A percentile compares a stretch with the other conserved stretches of the same genome.
Evolutionary conservation across 1,140 invertebrate species (phyloP).

Genomic region (Trichomalopsis sarcophagae): DNA sequence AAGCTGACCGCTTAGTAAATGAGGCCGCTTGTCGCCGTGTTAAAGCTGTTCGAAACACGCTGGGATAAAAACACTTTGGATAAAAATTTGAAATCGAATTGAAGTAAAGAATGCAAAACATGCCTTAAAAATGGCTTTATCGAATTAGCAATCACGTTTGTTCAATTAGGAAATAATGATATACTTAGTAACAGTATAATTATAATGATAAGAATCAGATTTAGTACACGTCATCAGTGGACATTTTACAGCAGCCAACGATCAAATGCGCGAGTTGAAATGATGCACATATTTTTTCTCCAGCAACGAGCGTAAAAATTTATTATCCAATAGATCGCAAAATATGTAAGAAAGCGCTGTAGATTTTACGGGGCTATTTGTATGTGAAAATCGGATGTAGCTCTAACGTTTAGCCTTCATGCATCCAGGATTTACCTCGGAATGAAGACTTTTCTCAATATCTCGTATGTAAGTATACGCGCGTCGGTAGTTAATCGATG

Average conservation of each 20-base stretch:
- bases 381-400: neutral
- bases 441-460: neutral
- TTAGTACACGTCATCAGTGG: neutral
- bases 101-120: no score
- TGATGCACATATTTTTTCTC: neutral
- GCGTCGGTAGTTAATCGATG: neutral
- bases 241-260: neutral
- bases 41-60: no score
- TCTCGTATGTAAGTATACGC: neutral
- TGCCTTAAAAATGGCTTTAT: no score
- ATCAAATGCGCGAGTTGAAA: neutral
- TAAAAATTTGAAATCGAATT: no score
- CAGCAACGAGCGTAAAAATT: neutral
- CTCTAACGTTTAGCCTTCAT: no score
- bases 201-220: no score
- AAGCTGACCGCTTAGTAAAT: neutral
- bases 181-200: no score
- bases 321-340: neutral
- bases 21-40: no score
- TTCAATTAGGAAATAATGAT: no score
- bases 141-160: no score
- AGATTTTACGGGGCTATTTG: neutral
- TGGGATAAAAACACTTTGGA: no score
- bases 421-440: neutral
- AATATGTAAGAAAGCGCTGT: neutral